Base-by-base conservation (phyloP, 2,888 invertebrate species). In the Galerucella nymphaeae region DNA sequence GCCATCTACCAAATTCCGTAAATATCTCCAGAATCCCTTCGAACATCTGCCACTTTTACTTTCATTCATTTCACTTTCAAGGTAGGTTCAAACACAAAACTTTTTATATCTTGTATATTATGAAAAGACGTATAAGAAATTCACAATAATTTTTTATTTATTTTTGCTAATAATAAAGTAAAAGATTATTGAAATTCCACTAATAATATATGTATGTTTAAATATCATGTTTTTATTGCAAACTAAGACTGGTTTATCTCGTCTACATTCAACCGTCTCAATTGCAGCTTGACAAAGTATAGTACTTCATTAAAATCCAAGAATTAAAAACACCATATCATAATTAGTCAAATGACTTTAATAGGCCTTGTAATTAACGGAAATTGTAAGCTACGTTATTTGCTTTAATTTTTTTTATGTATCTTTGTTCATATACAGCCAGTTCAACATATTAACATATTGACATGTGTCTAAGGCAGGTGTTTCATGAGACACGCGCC, bases 391-490 rank as follows among this genome's bases (percentile, higher is more conserved):
- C 38, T 64, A 58, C 30, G 20, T 59, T 45, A 50, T 66, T 50
- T 59, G 14, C 38, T 59, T 16, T 16, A 48, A 18, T 45, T 30
- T 58, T 30, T 48, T 50, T 50, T 18, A 57, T 53, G 48, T 64
- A 53, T 63, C 57, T 70, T 63, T 64, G 57, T 63, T 55, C 70
- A 38, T 70, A 57, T 70, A 57, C 57, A 18, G 42, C 55, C 38
- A 66, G 38, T n/a, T 48, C 38, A 30, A 20, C 18, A 23, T 65
- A 74, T 74, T 71, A 74, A 45, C 74, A 74, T 73, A 67, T 66
- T 80, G 82, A 83, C 84, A 84, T 83, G 82, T 84, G 84, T 79
- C 79, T 75, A 73, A 78, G 71, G 77, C 77, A 78, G 79, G 77
- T 78, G 77, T 73, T 66, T 75, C 63, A 61, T 57, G 42, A 50